Percentiles rank a stretch among this genome's conserved stretches.
phyloP scores from a whole-genome alignment of 2,888 invertebrate species.

The Eristalis tenax region DNA sequence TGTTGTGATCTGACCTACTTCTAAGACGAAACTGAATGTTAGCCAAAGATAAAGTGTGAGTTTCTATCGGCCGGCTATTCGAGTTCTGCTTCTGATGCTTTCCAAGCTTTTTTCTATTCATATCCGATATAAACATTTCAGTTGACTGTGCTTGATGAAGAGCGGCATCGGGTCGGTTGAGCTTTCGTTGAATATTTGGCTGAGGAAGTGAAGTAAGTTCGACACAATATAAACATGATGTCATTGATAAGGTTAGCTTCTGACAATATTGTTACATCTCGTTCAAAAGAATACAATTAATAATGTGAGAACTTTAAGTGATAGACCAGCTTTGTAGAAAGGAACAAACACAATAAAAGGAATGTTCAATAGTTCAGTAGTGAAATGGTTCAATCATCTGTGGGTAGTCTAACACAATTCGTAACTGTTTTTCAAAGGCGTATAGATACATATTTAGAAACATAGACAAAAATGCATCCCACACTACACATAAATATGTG shows the following conservation, averaged over 20 bases:
- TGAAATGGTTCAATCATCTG: too few relatives aligned
- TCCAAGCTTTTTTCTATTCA: slow-evolving; percentile 37
- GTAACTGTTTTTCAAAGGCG: too few relatives aligned
- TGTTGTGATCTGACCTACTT: slow-evolving; percentile 55
- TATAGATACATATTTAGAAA: too few relatives aligned
- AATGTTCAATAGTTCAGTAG: too few relatives aligned
- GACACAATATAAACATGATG: slow-evolving; percentile 57
- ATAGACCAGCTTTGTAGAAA: background rate
- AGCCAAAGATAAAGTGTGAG: slow-evolving; percentile 22
- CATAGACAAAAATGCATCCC: too few relatives aligned
- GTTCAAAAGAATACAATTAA: background rate
- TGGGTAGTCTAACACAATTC: too few relatives aligned
- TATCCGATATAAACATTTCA: slow-evolving; percentile 15
- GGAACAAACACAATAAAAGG: too few relatives aligned
- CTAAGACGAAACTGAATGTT: slow-evolving; percentile 58
- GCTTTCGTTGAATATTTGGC: slow-evolving; percentile 25
- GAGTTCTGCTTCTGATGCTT: slow-evolving; percentile 39
- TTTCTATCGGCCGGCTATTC: slow-evolving; percentile 41
- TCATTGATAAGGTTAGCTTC: slow-evolving; percentile 66
- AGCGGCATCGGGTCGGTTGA: slow-evolving; percentile 16
- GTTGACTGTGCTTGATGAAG: background rate
- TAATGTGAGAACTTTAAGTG: background rate
- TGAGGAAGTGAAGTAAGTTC: slow-evolving; percentile 39
- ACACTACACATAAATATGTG: too few relatives aligned
- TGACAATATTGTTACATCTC: background rate